Conservation (phyloP, 2,888 invertebrate species). For the Polyommatus iphigenia region DNA sequence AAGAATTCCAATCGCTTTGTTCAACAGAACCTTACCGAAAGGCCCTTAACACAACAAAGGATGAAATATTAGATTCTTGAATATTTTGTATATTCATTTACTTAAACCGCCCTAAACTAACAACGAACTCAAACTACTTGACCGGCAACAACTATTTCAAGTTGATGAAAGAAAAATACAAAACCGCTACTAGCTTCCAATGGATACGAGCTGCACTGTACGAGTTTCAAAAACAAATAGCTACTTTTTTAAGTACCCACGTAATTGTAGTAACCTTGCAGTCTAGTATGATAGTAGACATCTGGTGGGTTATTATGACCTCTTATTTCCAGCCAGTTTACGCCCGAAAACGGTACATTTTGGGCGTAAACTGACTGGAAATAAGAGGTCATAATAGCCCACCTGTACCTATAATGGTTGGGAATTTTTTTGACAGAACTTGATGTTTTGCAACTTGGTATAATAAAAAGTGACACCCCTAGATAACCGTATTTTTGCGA, state of each 20-base stretch:
- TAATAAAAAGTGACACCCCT: background rate
- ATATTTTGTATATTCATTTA: slow-evolving; percentile 22
- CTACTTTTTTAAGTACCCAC: background rate
- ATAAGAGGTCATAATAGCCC: too few relatives aligned
- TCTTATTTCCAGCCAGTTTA: too few relatives aligned
- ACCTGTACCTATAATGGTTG: too few relatives aligned
- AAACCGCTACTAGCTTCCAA: background rate
- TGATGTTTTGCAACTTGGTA: background rate
- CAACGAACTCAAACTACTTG: background rate
- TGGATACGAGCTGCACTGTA: background rate
- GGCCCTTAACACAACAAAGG: background rate
- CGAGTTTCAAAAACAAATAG: slow-evolving; percentile 22
- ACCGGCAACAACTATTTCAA: slow-evolving; percentile 4
- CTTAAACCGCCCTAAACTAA: slow-evolving; percentile 7
- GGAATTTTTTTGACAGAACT: background rate
- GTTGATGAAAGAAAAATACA: slow-evolving; percentile 24
- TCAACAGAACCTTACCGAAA: background rate
- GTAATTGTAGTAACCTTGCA: background rate
- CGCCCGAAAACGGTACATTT: too few relatives aligned
- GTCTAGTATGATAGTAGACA: too few relatives aligned
- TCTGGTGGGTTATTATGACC: too few relatives aligned
- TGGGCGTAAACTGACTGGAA: too few relatives aligned
- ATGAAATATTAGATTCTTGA: background rate
- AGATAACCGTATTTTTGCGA: background rate
- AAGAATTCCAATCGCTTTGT: slow-evolving; percentile 8